Conservation (phyloP, 2,797 vertebrate genomes). For the Pipistrellus pygmaeus region DNA sequence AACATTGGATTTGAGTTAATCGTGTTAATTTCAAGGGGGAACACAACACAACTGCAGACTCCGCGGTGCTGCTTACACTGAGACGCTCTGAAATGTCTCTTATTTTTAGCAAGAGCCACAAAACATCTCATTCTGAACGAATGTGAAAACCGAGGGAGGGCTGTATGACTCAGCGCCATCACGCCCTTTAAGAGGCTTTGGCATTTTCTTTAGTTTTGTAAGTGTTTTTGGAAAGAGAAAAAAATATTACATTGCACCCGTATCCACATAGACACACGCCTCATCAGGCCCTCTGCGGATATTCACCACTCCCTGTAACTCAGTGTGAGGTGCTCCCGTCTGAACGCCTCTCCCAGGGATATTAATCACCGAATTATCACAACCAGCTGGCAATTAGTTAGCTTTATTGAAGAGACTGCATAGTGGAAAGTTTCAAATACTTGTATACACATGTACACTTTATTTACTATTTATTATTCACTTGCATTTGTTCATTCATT, state of each 20-base stretch:
- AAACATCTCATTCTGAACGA: conserved; percentile 86
- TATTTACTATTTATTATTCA: background rate
- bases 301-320: background rate
- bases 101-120: conserved; percentile 88
- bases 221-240: conserved; percentile 82
- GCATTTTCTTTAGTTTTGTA: conserved; percentile 85
- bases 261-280: conserved; percentile 34
- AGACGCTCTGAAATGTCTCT: conserved; percentile 86
- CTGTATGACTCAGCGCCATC: conserved; percentile 88
- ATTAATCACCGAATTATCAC: background rate
- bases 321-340: background rate
- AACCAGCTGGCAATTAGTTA: background rate
- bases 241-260: conserved; percentile 67
- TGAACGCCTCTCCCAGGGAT: background rate
- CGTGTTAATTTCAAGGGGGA: conserved; percentile 80
- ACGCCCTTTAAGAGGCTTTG: conserved; percentile 86
- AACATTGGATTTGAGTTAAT: conserved; percentile 83
- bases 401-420: background rate
- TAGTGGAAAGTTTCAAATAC: background rate
- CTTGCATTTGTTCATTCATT: conserved; percentile 7
- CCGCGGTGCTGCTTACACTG: conserved; percentile 82
- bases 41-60: conserved; percentile 82
- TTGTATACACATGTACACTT: background rate
- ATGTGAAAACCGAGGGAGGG: conserved; percentile 87
- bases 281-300: background rate